Base-by-base conservation (phyloP, 1,140 invertebrate genomes). In the Asobara japonica region DNA sequence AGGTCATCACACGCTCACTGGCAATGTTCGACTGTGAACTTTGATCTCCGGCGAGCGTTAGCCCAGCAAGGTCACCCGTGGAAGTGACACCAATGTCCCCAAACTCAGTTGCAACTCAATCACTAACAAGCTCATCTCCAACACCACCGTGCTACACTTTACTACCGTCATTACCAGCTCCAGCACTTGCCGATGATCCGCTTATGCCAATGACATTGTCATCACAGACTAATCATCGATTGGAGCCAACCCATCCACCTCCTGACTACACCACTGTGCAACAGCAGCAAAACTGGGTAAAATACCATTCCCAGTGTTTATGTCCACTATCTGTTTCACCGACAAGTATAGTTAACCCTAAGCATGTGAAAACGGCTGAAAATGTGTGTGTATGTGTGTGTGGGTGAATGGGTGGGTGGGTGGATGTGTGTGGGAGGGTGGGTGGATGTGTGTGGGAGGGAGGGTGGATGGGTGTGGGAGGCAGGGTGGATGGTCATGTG, bases 21-120 rank as follows among this genome's bases (percentile, higher is more conserved):
- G 93, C 94, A 83, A 94, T 94, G 91, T 95, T 95, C 82, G 93
- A 95, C 84, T 91, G 90, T 77, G 92, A 88, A 76, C 91, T 93
- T 89, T 93, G 92, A 93, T 91, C 87, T 85, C 82, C 86, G 83
- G 83, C 76, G 74, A 80, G 83, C 62, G 78, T 79, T 73, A 80
- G 78, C 74, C 74, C 80, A 25, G 75, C 79, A 76, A 70, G 71
- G 61, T 38, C 76, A 65, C 66, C 74, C 56, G 74, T 72, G 36
- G 73, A 72, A 62, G 75, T 77, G 56, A 77, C 84, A 65, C 75
- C 77, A 48, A 73, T 72, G 45, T 79, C 79, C 25, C 76, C 80
- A 56, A 72, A 73, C 45, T 78, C 78, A 29, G 69, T 30, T n/a
- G 77, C 79, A 36, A 81, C 78, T 8, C 81, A 81, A 51, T 83